These are phyloP conservation scores for Heliothis subflexa DNA, from an alignment of 1,140 invertebrate species.

Conservation along the genomic window DNA sequence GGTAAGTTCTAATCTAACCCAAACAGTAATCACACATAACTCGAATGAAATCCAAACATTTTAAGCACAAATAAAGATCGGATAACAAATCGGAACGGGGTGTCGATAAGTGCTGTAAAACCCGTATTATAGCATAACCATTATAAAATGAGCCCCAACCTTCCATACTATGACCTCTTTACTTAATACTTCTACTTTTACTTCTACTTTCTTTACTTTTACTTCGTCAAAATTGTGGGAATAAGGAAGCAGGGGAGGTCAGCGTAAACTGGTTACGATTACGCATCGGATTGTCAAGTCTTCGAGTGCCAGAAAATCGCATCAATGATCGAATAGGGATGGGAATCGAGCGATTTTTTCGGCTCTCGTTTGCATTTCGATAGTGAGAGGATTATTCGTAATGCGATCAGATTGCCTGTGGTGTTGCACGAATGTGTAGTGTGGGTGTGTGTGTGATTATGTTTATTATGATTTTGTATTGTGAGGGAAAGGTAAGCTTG, in stretches of 20 bases:
- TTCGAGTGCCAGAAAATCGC: slow-evolving; percentile 74
- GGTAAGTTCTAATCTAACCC: not conserved
- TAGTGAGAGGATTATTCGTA: slow-evolving; percentile 45
- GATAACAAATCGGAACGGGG: slow-evolving; percentile 62
- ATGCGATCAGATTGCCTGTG: slow-evolving; percentile 38
- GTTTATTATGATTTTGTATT: slow-evolving; percentile 15
- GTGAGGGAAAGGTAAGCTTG: not conserved
- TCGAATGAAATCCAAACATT: slow-evolving; percentile 59
- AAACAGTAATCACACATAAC: slow-evolving; percentile 53
- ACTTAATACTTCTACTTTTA: too few species aligned
- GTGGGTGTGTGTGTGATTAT: slow-evolving; percentile 15
- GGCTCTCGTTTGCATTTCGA: slow-evolving; percentile 42
- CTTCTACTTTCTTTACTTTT: too few species aligned
- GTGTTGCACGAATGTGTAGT: not conserved
- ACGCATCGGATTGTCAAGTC: slow-evolving; percentile 63
- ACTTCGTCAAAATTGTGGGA: not conserved
- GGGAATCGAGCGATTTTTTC: slow-evolving; percentile 38
- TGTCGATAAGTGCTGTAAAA: slow-evolving; percentile 53
- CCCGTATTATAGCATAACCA: slow-evolving; percentile 45
- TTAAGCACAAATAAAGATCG: slow-evolving; percentile 56
- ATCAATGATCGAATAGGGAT: slow-evolving; percentile 56
- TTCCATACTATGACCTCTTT: not conserved
- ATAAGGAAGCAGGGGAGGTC: slow-evolving; percentile 42
- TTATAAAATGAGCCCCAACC: slow-evolving; percentile 14
- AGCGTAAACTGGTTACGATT: slow-evolving; percentile 53